These are phyloP conservation scores for Chitala chitala DNA, from an alignment of 2,113 vertebrate species.

Conservation along the genomic window DNA sequence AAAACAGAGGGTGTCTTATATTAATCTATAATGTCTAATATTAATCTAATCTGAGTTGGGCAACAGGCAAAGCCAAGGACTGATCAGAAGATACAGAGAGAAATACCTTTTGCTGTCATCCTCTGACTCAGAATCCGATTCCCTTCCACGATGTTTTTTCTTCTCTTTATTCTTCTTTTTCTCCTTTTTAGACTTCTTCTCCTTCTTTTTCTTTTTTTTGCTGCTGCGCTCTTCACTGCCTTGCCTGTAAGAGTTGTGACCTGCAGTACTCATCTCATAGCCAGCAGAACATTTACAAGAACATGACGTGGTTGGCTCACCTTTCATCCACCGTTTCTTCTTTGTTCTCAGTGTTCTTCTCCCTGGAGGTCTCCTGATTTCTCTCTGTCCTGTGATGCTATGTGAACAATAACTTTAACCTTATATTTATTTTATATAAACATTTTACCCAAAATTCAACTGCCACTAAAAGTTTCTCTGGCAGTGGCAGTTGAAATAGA, in stretches of 20 bases:
- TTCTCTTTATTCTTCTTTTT: conserved; percentile 77
- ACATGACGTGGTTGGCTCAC: conserved; percentile 47
- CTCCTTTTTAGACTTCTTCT: conserved; percentile 69
- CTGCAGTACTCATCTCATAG: not conserved
- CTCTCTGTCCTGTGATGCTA: conserved; percentile 74
- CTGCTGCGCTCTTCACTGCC: conserved; percentile 27
- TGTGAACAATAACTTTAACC: conserved; percentile 14
- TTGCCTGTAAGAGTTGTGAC: conserved; percentile 31
- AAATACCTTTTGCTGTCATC: conserved; percentile 59
- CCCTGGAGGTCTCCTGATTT: conserved; percentile 35
- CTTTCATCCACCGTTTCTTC: conserved; percentile 45
- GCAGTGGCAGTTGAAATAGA: not conserved
- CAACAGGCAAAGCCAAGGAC: too few species aligned
- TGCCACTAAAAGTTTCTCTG: not conserved
- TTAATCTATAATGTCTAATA: too few species aligned
- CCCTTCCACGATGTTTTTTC: conserved; percentile 62
- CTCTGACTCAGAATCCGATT: conserved; percentile 44
- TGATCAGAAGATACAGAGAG: not conserved
- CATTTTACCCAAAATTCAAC: not conserved
- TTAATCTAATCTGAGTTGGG: too few species aligned
- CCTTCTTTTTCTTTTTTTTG: conserved; percentile 71
- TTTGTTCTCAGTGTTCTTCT: conserved; percentile 44
- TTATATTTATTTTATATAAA: too few species aligned
- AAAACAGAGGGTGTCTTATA: too few species aligned
- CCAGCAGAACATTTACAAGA: not conserved